These are phyloP conservation scores for Chlorodrepanis virens DNA, from an alignment of 2,113 vertebrate genomes.

Conservation along the genomic window DNA sequence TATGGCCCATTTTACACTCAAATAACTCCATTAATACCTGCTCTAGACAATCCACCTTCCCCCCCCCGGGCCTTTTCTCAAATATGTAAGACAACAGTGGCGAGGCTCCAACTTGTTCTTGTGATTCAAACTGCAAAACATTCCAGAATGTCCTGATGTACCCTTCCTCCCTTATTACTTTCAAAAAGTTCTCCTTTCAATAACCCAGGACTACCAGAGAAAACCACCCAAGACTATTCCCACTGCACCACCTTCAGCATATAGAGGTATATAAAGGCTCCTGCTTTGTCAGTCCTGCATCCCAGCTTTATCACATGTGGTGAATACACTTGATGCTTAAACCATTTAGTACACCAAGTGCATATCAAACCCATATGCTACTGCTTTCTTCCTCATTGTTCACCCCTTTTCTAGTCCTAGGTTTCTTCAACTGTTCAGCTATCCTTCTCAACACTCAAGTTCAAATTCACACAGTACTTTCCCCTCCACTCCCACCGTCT, in stretches of 20 bases:
- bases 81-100: not conserved
- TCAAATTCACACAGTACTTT: not conserved
- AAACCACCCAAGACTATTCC: not conserved
- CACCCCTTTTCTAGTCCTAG: not conserved
- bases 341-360: not conserved
- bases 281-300: not conserved
- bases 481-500: rapidly evolving
- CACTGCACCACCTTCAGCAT: not conserved
- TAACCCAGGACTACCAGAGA: not conserved
- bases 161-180: not conserved
- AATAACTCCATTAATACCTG: not conserved
- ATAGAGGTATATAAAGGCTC: rapidly evolving
- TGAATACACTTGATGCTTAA: not conserved
- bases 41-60: not conserved
- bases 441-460: not conserved
- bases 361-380: not conserved
- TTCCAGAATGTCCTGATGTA: not conserved
- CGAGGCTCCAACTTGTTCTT: not conserved
- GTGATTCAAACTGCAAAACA: not conserved
- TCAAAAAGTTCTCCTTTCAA: not conserved
- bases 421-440: not conserved
- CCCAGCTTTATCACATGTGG: not conserved
- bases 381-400: not conserved
- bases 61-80: not conserved
- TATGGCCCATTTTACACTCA: not conserved